These are phyloP conservation scores for Tinamus guttatus DNA, from an alignment of 2,113 vertebrate genomes.

Conservation along the genomic window DNA sequence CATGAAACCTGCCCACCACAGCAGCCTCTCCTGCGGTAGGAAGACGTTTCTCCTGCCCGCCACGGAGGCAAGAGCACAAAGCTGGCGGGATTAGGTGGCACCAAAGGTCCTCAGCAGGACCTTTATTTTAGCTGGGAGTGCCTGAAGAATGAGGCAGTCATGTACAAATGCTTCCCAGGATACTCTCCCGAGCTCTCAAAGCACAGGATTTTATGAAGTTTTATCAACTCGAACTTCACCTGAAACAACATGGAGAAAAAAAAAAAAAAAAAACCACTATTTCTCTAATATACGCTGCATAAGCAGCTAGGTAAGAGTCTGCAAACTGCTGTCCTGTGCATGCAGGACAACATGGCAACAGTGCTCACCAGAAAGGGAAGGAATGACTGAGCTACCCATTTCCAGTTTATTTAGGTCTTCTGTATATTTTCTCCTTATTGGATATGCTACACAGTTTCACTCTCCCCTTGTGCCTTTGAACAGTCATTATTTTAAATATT, in stretches of 20 bases:
- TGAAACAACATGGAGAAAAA: background rate
- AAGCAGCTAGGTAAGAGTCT: background rate
- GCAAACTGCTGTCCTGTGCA: background rate
- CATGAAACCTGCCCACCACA: background rate
- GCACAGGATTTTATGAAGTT: background rate
- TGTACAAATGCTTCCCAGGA: background rate
- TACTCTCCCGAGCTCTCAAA: background rate
- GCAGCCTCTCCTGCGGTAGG: rapidly evolving
- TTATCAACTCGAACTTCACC: background rate
- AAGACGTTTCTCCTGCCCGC: background rate
- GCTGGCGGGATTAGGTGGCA: background rate
- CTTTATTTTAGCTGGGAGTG: background rate
- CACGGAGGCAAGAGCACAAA: background rate
- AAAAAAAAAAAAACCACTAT: background rate
- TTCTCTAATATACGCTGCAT: background rate
- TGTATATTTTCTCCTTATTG: background rate
- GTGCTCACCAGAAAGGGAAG: background rate
- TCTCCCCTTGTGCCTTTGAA: background rate
- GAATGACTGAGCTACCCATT: background rate
- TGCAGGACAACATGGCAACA: background rate
- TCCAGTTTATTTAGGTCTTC: background rate
- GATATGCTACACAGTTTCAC: background rate
- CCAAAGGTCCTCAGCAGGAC: rapidly evolving
- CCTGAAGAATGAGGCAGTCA: background rate
- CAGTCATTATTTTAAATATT: background rate